phyloP scores from a whole-genome alignment of 1,140 invertebrate genomes.

The Macrosteles quadrilineatus region DNA sequence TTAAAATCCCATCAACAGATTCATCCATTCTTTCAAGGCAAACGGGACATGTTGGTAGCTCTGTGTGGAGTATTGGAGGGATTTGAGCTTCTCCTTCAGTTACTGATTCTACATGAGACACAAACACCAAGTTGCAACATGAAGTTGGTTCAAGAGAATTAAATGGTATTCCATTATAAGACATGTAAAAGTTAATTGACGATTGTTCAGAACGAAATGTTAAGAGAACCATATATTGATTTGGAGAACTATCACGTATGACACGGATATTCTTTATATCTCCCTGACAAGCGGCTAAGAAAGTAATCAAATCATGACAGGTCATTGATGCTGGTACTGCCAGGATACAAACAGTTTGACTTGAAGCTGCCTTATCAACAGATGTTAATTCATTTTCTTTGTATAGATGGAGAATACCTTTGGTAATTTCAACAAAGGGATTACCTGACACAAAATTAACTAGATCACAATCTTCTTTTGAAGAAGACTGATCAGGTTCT shows the following conservation, averaged over 20 bases:
- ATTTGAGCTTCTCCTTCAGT: constrained; percentile 65
- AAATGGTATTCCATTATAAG: constrained; percentile 90
- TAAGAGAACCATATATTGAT: constrained; percentile 96
- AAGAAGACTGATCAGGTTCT: constrained; percentile 47
- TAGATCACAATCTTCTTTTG: constrained; percentile 42
- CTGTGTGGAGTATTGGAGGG: constrained; percentile 76
- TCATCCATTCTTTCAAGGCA: constrained; percentile 98
- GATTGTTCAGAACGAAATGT: constrained; percentile 77
- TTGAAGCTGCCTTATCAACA: constrained; percentile 57
- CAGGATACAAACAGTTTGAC: constrained; percentile 88
- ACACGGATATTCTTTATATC: constrained; percentile 92
- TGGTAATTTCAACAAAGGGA: constrained; percentile 94
- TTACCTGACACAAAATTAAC: constrained; percentile 95
- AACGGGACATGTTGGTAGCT: constrained; percentile 97
- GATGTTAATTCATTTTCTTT: constrained; percentile 80
- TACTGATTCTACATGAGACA: constrained; percentile 85
- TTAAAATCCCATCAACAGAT: constrained; percentile 94
- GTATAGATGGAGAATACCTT: constrained; percentile 94
- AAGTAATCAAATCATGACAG: constrained; percentile 92
- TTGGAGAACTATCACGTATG: constrained; percentile 78
- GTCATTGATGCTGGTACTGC: constrained; percentile 91
- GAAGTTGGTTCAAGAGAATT: constrained; percentile 90
- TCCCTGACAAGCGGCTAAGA: constrained; percentile 88
- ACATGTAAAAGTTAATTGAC: constrained; percentile 89
- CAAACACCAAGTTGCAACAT: constrained; percentile 92